phyloP scores from a whole-genome alignment of 2,888 invertebrate genomes.

The Tinea trinotella region DNA sequence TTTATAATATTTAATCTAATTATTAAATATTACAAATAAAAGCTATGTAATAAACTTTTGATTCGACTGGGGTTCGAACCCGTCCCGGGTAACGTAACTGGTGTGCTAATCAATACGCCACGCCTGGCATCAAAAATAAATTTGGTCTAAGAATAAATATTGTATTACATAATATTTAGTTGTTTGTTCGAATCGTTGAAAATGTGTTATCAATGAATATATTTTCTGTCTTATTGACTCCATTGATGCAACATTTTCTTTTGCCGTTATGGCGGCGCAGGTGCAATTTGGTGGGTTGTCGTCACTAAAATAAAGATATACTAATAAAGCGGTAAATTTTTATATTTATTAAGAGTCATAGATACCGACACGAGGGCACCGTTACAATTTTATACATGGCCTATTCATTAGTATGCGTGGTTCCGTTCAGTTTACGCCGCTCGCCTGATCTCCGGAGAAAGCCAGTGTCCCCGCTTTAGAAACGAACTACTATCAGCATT shows the following conservation, averaged over 20 bases:
- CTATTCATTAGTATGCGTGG: constrained; percentile 58
- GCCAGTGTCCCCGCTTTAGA: constrained; percentile 49
- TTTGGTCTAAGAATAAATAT: too few species aligned
- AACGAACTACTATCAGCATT: constrained; percentile 35
- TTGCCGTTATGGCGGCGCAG: not conserved
- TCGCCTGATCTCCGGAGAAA: constrained; percentile 50
- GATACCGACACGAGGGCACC: constrained; percentile 49
- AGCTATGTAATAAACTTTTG: too few species aligned
- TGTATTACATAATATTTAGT: too few species aligned
- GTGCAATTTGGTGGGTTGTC: not conserved
- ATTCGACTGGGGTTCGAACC: too few species aligned
- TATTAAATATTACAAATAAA: too few species aligned
- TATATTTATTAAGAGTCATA: constrained; percentile 51
- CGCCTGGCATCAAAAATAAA: too few species aligned
- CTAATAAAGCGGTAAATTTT: constrained; percentile 58
- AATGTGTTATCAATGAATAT: too few species aligned
- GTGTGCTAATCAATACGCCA: too few species aligned
- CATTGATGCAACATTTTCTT: not conserved
- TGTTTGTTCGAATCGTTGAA: too few species aligned
- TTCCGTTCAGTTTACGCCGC: constrained; percentile 50
- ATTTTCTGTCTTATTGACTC: too few species aligned
- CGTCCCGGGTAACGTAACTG: too few species aligned
- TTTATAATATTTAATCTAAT: too few species aligned
- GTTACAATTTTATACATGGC: constrained; percentile 60
- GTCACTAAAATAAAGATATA: constrained; percentile 28